These are phyloP conservation scores for Accipiter cooperii DNA, from an alignment of 2,113 vertebrate species.

Conservation along the genomic window DNA sequence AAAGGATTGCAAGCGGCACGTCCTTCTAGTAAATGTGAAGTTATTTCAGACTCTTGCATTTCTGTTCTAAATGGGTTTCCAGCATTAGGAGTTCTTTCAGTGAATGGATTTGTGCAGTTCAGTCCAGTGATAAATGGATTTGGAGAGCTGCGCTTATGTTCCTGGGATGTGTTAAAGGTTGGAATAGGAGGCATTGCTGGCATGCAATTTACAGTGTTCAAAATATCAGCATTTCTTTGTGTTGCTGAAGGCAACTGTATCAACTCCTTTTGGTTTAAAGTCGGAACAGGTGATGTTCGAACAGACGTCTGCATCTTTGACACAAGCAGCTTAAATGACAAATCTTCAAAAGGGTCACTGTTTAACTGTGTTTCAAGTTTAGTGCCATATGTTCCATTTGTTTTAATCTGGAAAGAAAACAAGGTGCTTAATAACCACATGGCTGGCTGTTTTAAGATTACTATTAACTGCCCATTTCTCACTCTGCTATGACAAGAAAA, in stretches of 20 bases:
- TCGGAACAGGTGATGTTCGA: constrained; percentile 47
- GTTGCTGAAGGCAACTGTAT: constrained; percentile 68
- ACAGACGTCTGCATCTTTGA: constrained; percentile 72
- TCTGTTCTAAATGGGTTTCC: constrained; percentile 71
- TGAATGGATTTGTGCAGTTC: constrained; percentile 82
- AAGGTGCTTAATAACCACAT: background rate
- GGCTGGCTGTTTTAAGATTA: background rate
- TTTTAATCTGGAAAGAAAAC: constrained; percentile 67
- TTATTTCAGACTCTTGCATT: constrained; percentile 32
- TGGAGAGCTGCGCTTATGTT: constrained; percentile 71
- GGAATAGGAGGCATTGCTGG: constrained; percentile 73
- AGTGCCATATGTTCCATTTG: constrained; percentile 71
- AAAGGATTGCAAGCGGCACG: constrained; percentile 12
- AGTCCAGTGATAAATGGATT: constrained; percentile 70
- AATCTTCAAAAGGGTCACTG: constrained; percentile 79
- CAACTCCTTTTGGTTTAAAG: constrained; percentile 67
- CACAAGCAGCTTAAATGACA: constrained; percentile 76
- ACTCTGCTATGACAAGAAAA: background rate
- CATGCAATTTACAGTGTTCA: constrained; percentile 62
- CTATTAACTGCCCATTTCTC: background rate
- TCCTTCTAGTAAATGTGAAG: constrained; percentile 59
- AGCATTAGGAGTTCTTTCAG: constrained; percentile 53
- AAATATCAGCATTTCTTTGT: constrained; percentile 44
- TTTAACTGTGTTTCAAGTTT: constrained; percentile 78
- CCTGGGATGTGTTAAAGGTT: constrained; percentile 78